Evolutionary conservation across 2,113 vertebrate genomes (phyloP).

Genomic region (Semnornis frantzii): DNA sequence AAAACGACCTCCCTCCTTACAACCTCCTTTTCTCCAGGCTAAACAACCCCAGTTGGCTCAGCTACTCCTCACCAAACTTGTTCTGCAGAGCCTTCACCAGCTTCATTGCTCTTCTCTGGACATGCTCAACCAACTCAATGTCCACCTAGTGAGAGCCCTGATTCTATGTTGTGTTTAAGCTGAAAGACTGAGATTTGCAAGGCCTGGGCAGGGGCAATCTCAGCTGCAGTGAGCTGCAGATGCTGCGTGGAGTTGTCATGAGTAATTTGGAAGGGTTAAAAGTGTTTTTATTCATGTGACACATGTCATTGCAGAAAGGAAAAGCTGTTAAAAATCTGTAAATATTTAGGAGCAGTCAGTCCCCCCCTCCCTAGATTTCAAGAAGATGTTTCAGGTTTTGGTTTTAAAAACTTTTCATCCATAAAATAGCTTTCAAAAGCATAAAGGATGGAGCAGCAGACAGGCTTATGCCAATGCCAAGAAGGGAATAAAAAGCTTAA

Average conservation of each 20-base stretch:
- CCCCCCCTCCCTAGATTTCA: rapidly evolving
- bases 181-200: neutral
- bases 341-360: neutral
- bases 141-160: too few species aligned
- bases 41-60: too few species aligned
- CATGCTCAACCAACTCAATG: too few species aligned
- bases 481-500: neutral
- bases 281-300: neutral
- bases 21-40: too few species aligned
- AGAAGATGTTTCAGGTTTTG: neutral
- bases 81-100: too few species aligned
- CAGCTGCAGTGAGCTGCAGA: neutral
- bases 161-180: neutral
- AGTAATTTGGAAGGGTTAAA: neutral
- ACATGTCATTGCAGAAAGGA: neutral
- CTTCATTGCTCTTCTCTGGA: too few species aligned
- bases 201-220: neutral
- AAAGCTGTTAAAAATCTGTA: neutral
- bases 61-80: too few species aligned
- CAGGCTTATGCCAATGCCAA: neutral
- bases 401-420: neutral
- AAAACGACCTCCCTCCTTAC: too few species aligned
- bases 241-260: neutral
- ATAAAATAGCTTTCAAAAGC: neutral
- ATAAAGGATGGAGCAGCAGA: neutral